These are phyloP conservation scores for Fragum sueziense DNA, from an alignment of 2,888 invertebrate species.

Conservation along the genomic window DNA sequence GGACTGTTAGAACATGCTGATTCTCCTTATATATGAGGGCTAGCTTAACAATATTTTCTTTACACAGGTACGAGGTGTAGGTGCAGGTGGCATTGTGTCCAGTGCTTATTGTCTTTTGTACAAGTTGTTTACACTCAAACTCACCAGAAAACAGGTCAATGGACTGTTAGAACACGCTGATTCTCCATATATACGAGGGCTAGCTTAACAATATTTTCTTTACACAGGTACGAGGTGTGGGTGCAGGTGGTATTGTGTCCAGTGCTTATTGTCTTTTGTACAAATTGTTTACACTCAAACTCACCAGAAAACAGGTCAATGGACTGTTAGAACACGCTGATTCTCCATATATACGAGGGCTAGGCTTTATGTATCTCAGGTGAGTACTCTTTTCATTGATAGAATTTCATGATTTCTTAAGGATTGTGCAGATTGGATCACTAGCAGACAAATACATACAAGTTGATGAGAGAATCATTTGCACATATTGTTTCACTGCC, in stretches of 20 bases:
- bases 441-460: too few relatives aligned
- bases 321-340: constrained; percentile 97
- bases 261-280: constrained; percentile 99
- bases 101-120: constrained; percentile 99
- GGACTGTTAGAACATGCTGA: constrained; percentile 97
- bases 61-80: constrained; percentile 96
- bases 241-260: constrained; percentile 99
- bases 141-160: constrained; percentile 99
- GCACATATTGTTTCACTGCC: too few relatives aligned
- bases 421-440: too few relatives aligned
- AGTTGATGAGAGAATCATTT: too few relatives aligned
- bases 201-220: too few relatives aligned
- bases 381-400: constrained; percentile 77
- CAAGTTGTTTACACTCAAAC: constrained; percentile 96
- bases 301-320: constrained; percentile 99
- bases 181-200: constrained; percentile 98
- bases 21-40: constrained; percentile 97
- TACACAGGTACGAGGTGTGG: constrained; percentile 96
- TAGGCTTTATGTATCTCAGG: constrained; percentile 93
- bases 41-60: constrained; percentile 86
- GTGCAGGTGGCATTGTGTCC: constrained; percentile 99
- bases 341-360: constrained; percentile 97
- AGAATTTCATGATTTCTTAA: neutral
- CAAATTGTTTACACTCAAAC: constrained; percentile 96
- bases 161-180: constrained; percentile 97